Evolutionary conservation across 2,797 vertebrate genomes (phyloP), one percentile per base, ranked within the genome.

Genomic region (Platyrinchus mystaceus): DNA sequence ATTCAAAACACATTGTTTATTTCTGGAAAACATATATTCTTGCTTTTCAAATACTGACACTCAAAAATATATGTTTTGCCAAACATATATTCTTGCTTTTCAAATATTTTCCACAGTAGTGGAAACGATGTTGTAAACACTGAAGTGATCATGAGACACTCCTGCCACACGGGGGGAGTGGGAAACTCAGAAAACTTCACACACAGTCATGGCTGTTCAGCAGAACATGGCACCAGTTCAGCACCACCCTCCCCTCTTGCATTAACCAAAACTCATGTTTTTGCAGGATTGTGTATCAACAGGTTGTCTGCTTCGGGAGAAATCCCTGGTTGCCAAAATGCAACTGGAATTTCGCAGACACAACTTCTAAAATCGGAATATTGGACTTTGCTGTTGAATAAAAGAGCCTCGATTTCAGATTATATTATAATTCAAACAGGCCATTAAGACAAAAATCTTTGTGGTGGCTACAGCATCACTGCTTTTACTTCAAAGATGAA

Each of bases 21-120:
- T 88, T 89, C 90, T 79, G 71, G 93, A 95, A 96, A 97, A 97
- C 93, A 93, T 96, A 96, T 91, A 88, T 89, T 84, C 77, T 79
- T 82, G 94, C 94, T 95, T 95, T 96, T 91, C 86, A 66, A 77
- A 63, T 64, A 70, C 4, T 46, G 52, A 37, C 32, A 12, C 62
- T 71, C 39, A 70, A 12, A 78, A 63, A 91, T 62, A 91, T 92
- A 90, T 86, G 84, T 78, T 94, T 74, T 52, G 66, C 18, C 60
- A 94, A 93, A 96, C 88, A 89, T 94, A 96, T 87, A 87, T 93
- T 90, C 80, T 88, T 86, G 83, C 41, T 95, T 93, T 88, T 86
- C 56, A 20, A 88, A 4, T 49, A 14, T 68, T 87, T 90, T 76
- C 90, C 88, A 91, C 85, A 60, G 66, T 6, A 19, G 88, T 41